Evolutionary conservation across 2,113 vertebrate genomes (phyloP).

Genomic region (Romanogobio albipinnatus): DNA sequence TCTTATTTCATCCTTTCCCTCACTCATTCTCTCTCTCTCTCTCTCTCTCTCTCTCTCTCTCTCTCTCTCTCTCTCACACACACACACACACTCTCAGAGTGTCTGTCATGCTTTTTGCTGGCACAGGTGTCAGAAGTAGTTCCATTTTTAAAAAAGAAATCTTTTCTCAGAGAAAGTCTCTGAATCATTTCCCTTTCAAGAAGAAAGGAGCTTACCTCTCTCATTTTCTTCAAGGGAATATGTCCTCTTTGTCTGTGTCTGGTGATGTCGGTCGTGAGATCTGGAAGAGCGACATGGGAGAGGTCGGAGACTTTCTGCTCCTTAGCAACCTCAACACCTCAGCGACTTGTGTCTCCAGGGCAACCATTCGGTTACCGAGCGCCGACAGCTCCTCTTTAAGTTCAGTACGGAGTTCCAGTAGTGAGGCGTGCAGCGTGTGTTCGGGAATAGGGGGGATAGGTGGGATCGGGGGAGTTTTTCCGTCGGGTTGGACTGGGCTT

Average conservation of each 20-base stretch:
- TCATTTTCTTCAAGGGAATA: constrained; percentile 78
- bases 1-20: constrained; percentile 12
- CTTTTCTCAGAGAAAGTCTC: not conserved
- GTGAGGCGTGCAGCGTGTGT: constrained; percentile 90
- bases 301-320: constrained; percentile 77
- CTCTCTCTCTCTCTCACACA: not conserved
- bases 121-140: constrained; percentile 2
- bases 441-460: constrained; percentile 95
- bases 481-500: constrained; percentile 85
- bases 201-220: not conserved
- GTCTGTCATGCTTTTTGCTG: constrained; percentile 26
- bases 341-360: constrained; percentile 89
- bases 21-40: not conserved
- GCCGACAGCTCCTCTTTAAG: constrained; percentile 94
- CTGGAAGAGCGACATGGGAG: constrained; percentile 88
- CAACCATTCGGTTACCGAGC: constrained; percentile 85
- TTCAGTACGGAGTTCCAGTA: constrained; percentile 78
- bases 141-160: not conserved
- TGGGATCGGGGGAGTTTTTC: constrained; percentile 61
- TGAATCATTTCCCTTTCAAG: not conserved
- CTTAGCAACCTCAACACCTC: constrained; percentile 92
- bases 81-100: not conserved
- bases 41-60: not conserved
- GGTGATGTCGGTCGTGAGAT: constrained; percentile 91
- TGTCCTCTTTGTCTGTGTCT: constrained; percentile 89